Conservation (phyloP, 2,888 invertebrate species). For the Drosophila longiperda region DNA sequence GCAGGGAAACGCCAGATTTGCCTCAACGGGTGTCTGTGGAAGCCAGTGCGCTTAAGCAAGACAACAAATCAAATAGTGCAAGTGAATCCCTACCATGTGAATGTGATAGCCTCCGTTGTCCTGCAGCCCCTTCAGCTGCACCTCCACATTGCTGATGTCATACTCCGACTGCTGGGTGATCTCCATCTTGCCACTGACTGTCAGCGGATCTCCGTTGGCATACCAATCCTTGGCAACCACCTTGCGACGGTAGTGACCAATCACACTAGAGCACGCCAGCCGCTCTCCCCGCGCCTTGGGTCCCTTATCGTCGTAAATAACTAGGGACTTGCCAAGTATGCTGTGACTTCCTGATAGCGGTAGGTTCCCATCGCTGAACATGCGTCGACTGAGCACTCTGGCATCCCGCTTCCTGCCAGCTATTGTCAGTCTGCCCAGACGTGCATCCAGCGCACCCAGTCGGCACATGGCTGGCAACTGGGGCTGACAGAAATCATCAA, state of each 20-base stretch:
- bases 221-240: slow-evolving; percentile 95
- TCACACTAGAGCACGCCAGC: slow-evolving; percentile 94
- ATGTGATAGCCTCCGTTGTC: slow-evolving; percentile 91
- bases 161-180: slow-evolving; percentile 94
- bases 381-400: slow-evolving; percentile 88
- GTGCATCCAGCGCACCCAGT: slow-evolving; percentile 91
- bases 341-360: slow-evolving; percentile 91
- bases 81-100: slow-evolving; percentile 88
- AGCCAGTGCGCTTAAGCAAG: rapidly evolving
- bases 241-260: slow-evolving; percentile 91
- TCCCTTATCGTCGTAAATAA: slow-evolving; percentile 94
- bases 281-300: slow-evolving; percentile 95
- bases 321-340: slow-evolving; percentile 91
- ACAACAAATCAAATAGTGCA: rapidly evolving
- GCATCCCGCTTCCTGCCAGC: slow-evolving; percentile 90
- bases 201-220: slow-evolving; percentile 89
- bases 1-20: slow-evolving; percentile 94
- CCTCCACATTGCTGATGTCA: slow-evolving; percentile 91
- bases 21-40: slow-evolving; percentile 91
- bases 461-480: slow-evolving; percentile 88
- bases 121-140: slow-evolving; percentile 90
- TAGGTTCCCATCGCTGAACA: slow-evolving; percentile 92
- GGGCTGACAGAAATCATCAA: slow-evolving; percentile 87
- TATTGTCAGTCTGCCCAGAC: slow-evolving; percentile 90
- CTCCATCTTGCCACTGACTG: slow-evolving; percentile 91